Evolutionary conservation across 1,140 invertebrate genomes (phyloP).

Genomic region (Sitodiplosis mosellana): DNA sequence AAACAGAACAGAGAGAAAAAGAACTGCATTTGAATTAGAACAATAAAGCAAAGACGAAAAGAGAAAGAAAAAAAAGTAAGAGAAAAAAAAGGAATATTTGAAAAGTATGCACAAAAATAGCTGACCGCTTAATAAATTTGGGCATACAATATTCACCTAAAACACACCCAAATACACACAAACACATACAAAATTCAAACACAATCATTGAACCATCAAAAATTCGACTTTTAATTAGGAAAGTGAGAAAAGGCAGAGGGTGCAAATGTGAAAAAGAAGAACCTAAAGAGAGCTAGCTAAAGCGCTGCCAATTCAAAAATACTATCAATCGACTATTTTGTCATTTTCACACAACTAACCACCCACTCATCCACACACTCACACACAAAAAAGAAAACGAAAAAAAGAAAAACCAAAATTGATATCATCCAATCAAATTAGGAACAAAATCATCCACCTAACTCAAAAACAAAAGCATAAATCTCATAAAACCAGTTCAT

Average conservation of each 20-base stretch:
- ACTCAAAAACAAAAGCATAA: conserved; percentile 6
- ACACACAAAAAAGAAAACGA: conserved; percentile 1
- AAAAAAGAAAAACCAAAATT: conserved; percentile 7
- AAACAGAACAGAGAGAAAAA: conserved; percentile 11
- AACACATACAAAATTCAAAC: conserved; percentile 5
- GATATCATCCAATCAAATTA: conserved; percentile 3
- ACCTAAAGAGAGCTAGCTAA: not conserved
- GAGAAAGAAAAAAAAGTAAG: not conserved
- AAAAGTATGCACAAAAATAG: conserved; percentile 7
- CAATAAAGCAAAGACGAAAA: too few species aligned
- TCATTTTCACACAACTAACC: conserved; percentile 1
- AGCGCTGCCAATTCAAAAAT: conserved; percentile 7
- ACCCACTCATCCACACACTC: conserved; percentile 4
- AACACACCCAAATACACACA: too few species aligned
- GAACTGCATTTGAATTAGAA: not conserved
- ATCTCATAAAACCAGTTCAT: conserved; percentile 7
- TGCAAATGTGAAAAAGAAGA: not conserved
- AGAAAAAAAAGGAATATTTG: not conserved
- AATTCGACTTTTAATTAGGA: not conserved
- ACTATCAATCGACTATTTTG: not conserved
- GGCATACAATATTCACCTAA: conserved; percentile 26
- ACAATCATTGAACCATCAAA: conserved; percentile 1
- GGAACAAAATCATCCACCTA: conserved; percentile 3
- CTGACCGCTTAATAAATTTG: not conserved
- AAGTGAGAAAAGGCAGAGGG: not conserved